Base-by-base conservation (phyloP, 2,113 vertebrate genomes). In the Cyanistes caeruleus region DNA sequence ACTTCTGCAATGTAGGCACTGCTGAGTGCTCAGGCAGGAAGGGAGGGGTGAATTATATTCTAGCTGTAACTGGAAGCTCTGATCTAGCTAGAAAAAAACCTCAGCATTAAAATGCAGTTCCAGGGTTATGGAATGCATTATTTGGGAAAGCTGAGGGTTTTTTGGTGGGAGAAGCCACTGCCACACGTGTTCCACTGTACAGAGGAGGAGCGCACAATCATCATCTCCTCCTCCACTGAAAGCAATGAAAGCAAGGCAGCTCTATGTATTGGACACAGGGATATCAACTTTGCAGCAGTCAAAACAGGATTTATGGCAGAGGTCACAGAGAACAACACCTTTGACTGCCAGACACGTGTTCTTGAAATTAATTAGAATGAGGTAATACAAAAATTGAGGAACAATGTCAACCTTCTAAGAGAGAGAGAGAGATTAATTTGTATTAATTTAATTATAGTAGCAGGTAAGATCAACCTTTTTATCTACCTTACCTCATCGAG, bases 401-500 rank as follows among this genome's bases (percentile, higher is more conserved):
- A 92, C 52, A 78, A 70, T 59, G 68, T 93, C 89, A 94, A 77
- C 67, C n/a, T 84, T 82, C 20, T 60, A 73, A 87, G 69, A 78
- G 65, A 94, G 25, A 25, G 21, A 25, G 21, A 48, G 44, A 95
- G 77, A 93, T 82, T 89, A 5, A 87, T 93, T 75, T 78, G 43
- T 87, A 76, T 70, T 87, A 22, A 87, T 87, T 89, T 92, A 92
- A 95, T 78, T 84, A 89, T 11, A 89, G 79, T 17, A 95, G 33
- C 76, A 86, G 80, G 73, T 92, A 84, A 78, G 80, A 81, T 72
- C 33, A 87, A 81, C 49, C n/a, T 80, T 97, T 93, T 90, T 23
- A 72, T 84, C 70, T 51, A 62, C 51, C 98, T 99, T 98, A 99
- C 99, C 98, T 99, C 99, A 78, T 99, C 99, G 7, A 99, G 98